Percentiles rank a stretch among this genome's conserved stretches.
Conservation (phyloP, 2,113 vertebrate species). For the Platichthys stellatus region DNA sequence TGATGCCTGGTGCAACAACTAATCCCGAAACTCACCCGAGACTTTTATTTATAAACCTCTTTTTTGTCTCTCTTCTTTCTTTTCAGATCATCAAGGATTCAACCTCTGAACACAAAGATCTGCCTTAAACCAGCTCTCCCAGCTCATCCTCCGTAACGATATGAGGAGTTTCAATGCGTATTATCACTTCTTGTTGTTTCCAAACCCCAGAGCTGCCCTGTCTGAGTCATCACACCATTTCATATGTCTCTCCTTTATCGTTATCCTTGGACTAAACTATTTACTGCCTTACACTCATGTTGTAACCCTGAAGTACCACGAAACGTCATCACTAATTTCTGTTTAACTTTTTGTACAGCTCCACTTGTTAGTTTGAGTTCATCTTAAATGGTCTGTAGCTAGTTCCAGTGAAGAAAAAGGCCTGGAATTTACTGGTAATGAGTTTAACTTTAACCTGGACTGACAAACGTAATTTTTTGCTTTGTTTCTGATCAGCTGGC, state of each 20-base stretch:
- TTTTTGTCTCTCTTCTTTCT: not conserved
- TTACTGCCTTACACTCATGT: not conserved
- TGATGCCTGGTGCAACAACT: slow-evolving; percentile 29
- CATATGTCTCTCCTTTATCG: not conserved
- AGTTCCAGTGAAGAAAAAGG: slow-evolving; percentile 16
- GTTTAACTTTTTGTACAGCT: slow-evolving; percentile 6
- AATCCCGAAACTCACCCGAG: not conserved
- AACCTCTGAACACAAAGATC: slow-evolving; percentile 81
- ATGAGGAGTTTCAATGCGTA: slow-evolving; percentile 4
- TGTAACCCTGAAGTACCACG: not conserved
- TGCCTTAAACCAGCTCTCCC: slow-evolving; percentile 65
- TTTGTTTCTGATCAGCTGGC: slow-evolving; percentile 33
- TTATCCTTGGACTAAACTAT: slow-evolving; percentile 1
- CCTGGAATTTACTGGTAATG: not conserved
- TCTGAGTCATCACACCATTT: not conserved
- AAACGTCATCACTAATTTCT: not conserved
- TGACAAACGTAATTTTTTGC: not conserved
- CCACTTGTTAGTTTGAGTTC: not conserved
- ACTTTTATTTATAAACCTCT: slow-evolving; percentile 22
- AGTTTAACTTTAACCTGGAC: slow-evolving; percentile 26
- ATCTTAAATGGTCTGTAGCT: not conserved
- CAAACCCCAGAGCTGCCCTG: slow-evolving; percentile 33
- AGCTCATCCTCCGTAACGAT: slow-evolving; percentile 1
- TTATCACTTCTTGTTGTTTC: not conserved
- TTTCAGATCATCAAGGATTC: slow-evolving; percentile 85